A percentile compares a stretch with the other conserved stretches of the same genome.
phyloP scores from a whole-genome alignment of 2,113 vertebrate species.

The Seriola dumerili region DNA sequence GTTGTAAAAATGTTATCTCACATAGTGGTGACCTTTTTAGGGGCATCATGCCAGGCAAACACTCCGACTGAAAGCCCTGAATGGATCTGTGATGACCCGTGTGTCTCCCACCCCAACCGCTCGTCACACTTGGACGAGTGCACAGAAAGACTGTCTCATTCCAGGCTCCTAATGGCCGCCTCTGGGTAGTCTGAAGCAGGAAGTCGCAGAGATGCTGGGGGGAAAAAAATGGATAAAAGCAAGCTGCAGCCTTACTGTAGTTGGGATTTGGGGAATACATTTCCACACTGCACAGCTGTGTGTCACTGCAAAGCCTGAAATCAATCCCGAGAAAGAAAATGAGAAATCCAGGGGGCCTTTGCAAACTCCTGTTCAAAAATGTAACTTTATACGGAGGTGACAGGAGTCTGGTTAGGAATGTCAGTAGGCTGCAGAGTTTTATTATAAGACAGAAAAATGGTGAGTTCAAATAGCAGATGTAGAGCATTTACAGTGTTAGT shows the following conservation, averaged over 20 bases:
- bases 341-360: constrained; percentile 3
- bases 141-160: constrained; percentile 64
- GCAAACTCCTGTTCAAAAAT: not conserved
- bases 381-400: not conserved
- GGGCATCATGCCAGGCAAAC: constrained; percentile 56
- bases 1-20: constrained; percentile 74
- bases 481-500: not conserved
- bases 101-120: constrained; percentile 31
- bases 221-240: not conserved
- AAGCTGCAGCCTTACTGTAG: not conserved
- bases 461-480: not conserved
- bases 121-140: constrained; percentile 65
- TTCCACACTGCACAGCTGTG: not conserved
- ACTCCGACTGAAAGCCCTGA: constrained; percentile 57
- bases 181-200: constrained; percentile 36
- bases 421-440: not conserved
- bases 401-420: not conserved
- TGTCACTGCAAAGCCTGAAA: constrained; percentile 28
- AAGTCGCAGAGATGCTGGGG: constrained; percentile 48
- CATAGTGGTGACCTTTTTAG: constrained; percentile 54
- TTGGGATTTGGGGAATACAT: constrained; percentile 23
- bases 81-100: constrained; percentile 64
- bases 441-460: not conserved
- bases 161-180: constrained; percentile 50
- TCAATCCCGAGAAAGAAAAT: constrained; percentile 39